phyloP scores from a whole-genome alignment of 2,888 invertebrate genomes.

The Lepetodrilus schrolli region DNA sequence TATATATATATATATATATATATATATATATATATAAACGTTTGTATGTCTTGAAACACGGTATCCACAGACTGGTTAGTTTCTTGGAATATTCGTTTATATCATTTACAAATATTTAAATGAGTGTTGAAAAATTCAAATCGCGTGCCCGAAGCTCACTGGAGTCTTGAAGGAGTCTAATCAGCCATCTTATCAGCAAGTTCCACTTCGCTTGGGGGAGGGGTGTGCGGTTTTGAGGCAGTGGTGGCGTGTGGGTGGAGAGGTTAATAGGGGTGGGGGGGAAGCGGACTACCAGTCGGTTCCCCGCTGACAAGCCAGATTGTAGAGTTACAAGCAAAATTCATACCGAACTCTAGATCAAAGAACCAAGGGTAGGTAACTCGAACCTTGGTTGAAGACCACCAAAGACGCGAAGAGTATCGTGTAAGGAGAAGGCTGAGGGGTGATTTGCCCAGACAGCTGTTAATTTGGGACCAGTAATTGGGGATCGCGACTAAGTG shows the following conservation, averaged over 20 bases:
- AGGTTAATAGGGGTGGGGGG: no score
- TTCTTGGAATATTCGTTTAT: not conserved
- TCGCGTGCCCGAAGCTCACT: not conserved
- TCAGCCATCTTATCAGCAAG: not conserved
- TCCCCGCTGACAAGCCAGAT: conserved; percentile 5
- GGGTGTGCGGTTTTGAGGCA: no score
- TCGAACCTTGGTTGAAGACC: conserved; percentile 11
- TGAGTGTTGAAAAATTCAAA: not conserved
- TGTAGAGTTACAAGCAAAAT: conserved; percentile 12
- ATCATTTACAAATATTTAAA: not conserved
- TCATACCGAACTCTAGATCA: conserved; percentile 7
- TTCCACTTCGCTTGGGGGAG: not conserved
- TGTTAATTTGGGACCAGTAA: conserved; percentile 13
- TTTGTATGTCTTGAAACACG: no score
- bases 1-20: no score
- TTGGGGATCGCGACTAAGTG: conserved; percentile 22
- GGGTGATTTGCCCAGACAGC: conserved; percentile 5
- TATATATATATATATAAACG: no score
- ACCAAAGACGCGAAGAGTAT: conserved; percentile 20
- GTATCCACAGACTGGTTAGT: no score
- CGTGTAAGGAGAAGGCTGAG: not conserved
- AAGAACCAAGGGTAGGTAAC: conserved; percentile 24
- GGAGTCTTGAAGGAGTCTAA: not conserved
- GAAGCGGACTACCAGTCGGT: not conserved
- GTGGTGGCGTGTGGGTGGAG: no score